Percentiles rank a stretch among this genome's conserved stretches.
Conservation (phyloP, 2,797 vertebrate genomes). For the Gambusia yucatana region DNA sequence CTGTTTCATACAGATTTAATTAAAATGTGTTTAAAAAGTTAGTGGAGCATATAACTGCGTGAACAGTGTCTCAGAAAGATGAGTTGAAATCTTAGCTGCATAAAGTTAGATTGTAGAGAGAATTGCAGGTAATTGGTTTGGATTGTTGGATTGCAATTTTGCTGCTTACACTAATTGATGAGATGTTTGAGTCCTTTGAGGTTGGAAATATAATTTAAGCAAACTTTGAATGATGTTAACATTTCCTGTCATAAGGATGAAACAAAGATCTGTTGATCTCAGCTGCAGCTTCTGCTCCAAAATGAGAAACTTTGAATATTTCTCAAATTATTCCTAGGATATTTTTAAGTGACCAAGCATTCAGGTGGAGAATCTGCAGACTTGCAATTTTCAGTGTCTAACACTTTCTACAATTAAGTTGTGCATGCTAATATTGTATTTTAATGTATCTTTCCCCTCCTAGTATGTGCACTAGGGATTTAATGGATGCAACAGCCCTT, state of each 20-base stretch:
- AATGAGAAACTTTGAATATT: not conserved
- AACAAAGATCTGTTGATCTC: not conserved
- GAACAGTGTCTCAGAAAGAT: not conserved
- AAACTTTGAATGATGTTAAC: not conserved
- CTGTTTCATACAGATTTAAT: not conserved
- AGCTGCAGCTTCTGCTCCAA: not conserved
- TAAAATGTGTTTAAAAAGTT: not conserved
- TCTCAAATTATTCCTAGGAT: conserved; percentile 3
- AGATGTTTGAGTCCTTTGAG: not conserved
- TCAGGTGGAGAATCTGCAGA: not conserved
- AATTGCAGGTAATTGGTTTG: conserved; percentile 21
- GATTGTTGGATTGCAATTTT: conserved; percentile 9
- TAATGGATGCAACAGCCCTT: conserved; percentile 20
- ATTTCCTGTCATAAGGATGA: not conserved
- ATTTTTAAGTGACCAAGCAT: not conserved
- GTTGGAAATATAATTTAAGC: not conserved
- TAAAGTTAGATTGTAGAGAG: not conserved
- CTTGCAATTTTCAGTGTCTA: conserved; percentile 3
- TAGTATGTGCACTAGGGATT: conserved; percentile 23
- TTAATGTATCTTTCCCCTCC: conserved; percentile 9
- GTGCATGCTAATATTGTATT: conserved; percentile 11
- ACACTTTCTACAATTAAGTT: not conserved
- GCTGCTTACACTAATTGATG: not conserved
- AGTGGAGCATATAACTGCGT: too few species aligned
- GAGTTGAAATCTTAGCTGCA: not conserved